Base-by-base conservation (phyloP, 2,113 vertebrate genomes). In the Calidris pygmaea region DNA sequence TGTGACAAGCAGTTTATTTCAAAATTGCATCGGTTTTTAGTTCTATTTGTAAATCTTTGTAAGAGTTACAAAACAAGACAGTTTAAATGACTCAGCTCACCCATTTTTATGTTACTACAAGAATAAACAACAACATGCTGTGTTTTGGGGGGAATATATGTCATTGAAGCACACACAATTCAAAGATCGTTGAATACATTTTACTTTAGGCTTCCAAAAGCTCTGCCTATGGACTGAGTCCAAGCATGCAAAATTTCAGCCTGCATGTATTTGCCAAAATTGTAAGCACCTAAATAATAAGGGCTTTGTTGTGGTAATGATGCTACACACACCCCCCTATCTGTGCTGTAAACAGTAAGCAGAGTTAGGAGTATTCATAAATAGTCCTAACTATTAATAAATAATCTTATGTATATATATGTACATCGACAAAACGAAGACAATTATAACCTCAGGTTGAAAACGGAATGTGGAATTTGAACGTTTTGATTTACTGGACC, bases 31-130 rank as follows among this genome's bases (percentile, higher is more conserved):
- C 2, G 3, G 12, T 86, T 86, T 89, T 85, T 41, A 78, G 34
- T 91, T 93, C 43, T 56, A 29, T 79, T 87, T 71, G 84, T 93
- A 93, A 66, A 87, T 87, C 78, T 89, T 85, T 4, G 6, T 34
- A 85, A 85, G n/a, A 76, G 56, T 82, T 91, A 89, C 34, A 41
- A 87, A 96, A 89, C 29, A 73, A 94, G 87, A 67, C 63, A 80
- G 26, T 85, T 94, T 66, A 82, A 94, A 81, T 89, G 20, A 93
- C 59, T 96, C 89, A 59, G 85, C 39, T 91, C 66, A 82, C 53
- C 43, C 39, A 41, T 89, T 95, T 82, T 82, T 63, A 34, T 68
- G 62, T 66, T 82, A 76, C 77, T 91, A 65, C 62, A 90, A 59
- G 37, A 58, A 76, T 75, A 93, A 95, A 78, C 68, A 95, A 45